Base-by-base conservation (phyloP, 2,888 invertebrate genomes). In the Philopedon plagiatum region DNA sequence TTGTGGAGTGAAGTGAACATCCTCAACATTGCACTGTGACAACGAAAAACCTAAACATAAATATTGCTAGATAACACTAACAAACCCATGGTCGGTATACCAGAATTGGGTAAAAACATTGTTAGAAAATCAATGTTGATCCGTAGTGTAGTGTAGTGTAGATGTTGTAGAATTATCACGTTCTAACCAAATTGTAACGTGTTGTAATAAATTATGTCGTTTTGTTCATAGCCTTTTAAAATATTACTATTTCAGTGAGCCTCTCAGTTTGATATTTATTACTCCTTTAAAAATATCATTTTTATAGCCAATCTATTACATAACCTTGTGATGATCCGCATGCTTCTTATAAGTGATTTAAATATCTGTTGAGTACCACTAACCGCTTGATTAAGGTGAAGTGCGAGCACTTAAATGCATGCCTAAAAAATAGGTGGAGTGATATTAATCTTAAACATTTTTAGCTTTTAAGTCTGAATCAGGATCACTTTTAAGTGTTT, bases 261-360 rank as follows among this genome's bases (percentile, higher is more conserved):
- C 58, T 58, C 23, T 39, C 37, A 58, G 39, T 58, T 57, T 58
- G 26, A 49, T 49, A 49, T 49, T 49, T 41, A 15, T 2, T 15
- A 26, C 7, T 11, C n/a, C 13, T 26, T 5, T 37, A 18, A 5
- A 41, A 5, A n/a, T 26, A 49, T 13, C 49, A 41, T 18, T 41
- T 7, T 18, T n/a, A 11, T 49, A 49, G 41, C 41, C 18, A 41
- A 19, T 49, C n/a, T 26, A 39, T 15, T 39, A 49, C n/a, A n/a
- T 49, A 44, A 44, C 15, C 15, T 15, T 26, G 4, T 26, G n/a
- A 9, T 11, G 21, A 26, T 5, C 13, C 13, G 49, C 49, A 49
- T 49, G 49, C 49, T 7, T 18, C 15, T 9, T 34, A 44, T 44
- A 49, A 13, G 1, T 26, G 7, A 23, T 7, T 26, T 49, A 49